These are phyloP conservation scores for Rhea americana DNA, from an alignment of 2,113 vertebrate genomes.

Conservation along the genomic window DNA sequence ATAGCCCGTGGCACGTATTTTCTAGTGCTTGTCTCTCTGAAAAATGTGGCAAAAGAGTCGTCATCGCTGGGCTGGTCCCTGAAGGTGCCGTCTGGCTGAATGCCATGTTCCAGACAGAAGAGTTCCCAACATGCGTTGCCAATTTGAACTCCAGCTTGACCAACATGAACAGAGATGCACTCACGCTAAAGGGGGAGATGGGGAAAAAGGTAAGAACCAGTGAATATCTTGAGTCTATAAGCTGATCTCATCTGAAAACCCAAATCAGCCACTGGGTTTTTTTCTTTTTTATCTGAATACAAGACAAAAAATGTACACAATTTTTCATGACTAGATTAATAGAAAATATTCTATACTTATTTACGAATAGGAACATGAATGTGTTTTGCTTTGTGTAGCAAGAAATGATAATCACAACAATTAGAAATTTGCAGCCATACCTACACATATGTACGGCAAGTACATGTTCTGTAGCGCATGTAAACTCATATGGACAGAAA, in stretches of 20 bases:
- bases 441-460: background rate
- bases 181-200: slow-evolving; percentile 56
- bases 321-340: background rate
- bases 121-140: slow-evolving; percentile 80
- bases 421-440: background rate
- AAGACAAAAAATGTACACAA: background rate
- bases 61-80: slow-evolving; percentile 29
- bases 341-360: background rate
- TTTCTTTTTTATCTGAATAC: background rate
- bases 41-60: slow-evolving; percentile 76
- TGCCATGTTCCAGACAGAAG: slow-evolving; percentile 77
- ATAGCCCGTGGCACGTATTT: slow-evolving; percentile 75
- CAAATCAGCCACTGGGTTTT: background rate
- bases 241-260: background rate
- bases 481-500: background rate
- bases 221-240: background rate
- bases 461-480: accelerated
- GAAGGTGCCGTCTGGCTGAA: slow-evolving; percentile 75
- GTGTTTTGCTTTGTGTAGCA: background rate
- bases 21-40: slow-evolving; percentile 72
- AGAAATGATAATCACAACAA: background rate
- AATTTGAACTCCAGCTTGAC: slow-evolving; percentile 79
- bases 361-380: background rate
- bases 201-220: background rate
- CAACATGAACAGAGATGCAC: slow-evolving; percentile 78